Evolutionary conservation across 2,113 vertebrate species (phyloP).

Genomic region (Mobula hypostoma): DNA sequence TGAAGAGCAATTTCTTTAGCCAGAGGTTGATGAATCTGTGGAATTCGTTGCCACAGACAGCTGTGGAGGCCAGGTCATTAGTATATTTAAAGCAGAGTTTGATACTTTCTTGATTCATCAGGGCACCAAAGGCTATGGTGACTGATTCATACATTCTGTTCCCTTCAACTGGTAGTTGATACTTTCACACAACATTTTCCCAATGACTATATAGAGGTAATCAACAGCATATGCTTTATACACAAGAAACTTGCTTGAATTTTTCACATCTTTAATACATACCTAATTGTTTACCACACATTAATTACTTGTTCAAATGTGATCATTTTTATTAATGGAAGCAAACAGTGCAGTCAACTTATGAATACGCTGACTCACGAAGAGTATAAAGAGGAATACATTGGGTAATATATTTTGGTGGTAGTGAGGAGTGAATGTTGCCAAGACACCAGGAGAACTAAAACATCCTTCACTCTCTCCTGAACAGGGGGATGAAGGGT

Average conservation of each 20-base stretch:
- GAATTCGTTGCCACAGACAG: no score
- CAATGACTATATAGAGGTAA: not conserved
- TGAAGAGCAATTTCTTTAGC: no score
- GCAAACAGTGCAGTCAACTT: not conserved
- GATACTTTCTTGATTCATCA: no score
- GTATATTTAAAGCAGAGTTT: no score
- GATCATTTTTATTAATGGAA: not conserved
- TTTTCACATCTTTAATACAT: not conserved
- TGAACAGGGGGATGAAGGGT: not conserved
- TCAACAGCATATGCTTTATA: not conserved
- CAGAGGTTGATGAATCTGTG: no score
- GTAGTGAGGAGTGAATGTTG: not conserved
- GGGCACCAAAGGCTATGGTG: no score
- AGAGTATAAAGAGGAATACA: not conserved
- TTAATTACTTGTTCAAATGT: not conserved
- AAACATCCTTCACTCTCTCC: not conserved
- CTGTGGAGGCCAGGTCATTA: no score
- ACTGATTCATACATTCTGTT: no score
- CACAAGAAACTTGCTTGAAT: not conserved
- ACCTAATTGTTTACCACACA: not conserved
- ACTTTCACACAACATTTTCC: no score
- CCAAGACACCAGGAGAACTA: not conserved
- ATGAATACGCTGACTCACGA: not conserved
- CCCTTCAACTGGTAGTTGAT: no score
- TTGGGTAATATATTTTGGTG: not conserved